Percentiles rank a stretch among this genome's conserved stretches.
Evolutionary conservation across 2,113 vertebrate species (phyloP).

Genomic region (Triplophysa siluroides): DNA sequence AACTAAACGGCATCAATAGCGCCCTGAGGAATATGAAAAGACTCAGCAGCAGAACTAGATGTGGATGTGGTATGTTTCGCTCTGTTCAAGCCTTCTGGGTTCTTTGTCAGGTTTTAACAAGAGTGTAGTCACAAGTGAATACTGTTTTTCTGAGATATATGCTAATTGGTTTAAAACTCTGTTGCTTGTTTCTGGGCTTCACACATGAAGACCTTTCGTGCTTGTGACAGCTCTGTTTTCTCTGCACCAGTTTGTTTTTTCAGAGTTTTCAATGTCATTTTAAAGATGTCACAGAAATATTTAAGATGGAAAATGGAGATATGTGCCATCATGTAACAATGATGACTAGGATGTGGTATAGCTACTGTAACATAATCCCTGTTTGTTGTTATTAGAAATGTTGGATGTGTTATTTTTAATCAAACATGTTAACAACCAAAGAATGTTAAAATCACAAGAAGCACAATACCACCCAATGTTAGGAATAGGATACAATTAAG

Average conservation of each 20-base stretch:
- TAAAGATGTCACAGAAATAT: background rate
- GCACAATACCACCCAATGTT: too few relatives aligned
- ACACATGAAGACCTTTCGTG: slow-evolving; percentile 13
- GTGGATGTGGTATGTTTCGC: background rate
- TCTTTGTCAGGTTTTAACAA: slow-evolving; percentile 1
- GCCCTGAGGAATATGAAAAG: slow-evolving; percentile 10
- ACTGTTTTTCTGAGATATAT: slow-evolving; percentile 9
- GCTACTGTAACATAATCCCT: background rate
- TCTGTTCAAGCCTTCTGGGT: background rate
- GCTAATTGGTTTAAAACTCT: slow-evolving; percentile 15
- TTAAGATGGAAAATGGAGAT: background rate
- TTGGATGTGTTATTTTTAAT: too few relatives aligned
- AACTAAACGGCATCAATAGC: background rate
- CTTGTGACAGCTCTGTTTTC: background rate
- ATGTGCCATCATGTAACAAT: background rate
- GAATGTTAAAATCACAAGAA: too few relatives aligned
- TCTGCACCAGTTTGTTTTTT: background rate
- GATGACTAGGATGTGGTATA: background rate
- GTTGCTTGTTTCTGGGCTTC: background rate
- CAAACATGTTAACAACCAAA: too few relatives aligned
- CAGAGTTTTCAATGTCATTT: background rate
- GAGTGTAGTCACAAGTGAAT: slow-evolving; percentile 10
- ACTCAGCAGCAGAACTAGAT: background rate
- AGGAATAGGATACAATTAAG: too few relatives aligned
- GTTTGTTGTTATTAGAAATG: background rate